These are phyloP conservation scores for Drosophila nigrodunni DNA, from an alignment of 1,140 invertebrate genomes.

Conservation along the genomic window DNA sequence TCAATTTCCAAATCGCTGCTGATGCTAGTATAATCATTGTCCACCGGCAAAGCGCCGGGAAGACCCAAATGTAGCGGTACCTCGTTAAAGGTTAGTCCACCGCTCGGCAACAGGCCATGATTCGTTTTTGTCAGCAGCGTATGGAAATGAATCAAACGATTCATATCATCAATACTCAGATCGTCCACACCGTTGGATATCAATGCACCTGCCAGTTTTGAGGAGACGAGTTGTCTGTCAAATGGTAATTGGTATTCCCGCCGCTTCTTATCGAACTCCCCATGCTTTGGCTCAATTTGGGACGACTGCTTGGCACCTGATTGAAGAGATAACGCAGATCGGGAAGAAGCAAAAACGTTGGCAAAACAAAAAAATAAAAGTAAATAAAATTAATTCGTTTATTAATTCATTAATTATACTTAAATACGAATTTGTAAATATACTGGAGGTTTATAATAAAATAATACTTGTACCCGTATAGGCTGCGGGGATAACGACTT, in stretches of 20 bases:
- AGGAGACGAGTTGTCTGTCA: conserved; percentile 86
- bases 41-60: not conserved
- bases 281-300: not conserved
- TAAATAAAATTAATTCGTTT: conserved; percentile 14
- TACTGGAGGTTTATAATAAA: not conserved
- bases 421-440: not conserved
- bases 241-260: conserved; percentile 60
- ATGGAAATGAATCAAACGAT: conserved; percentile 91
- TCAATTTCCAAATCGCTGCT: conserved; percentile 51
- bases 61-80: conserved; percentile 31
- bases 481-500: not conserved
- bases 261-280: not conserved
- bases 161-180: conserved; percentile 90
- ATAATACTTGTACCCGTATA: not conserved
- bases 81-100: conserved; percentile 45
- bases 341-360: not conserved
- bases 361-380: conserved; percentile 2
- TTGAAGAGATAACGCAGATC: not conserved
- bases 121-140: conserved; percentile 86
- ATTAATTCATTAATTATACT: not conserved
- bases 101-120: conserved; percentile 27
- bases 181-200: conserved; percentile 91
- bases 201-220: conserved; percentile 91
- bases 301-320: conserved; percentile 14
- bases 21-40: not conserved